Evolutionary conservation across 1,140 invertebrate genomes (phyloP).

Genomic region (Centruroides vittatus): DNA sequence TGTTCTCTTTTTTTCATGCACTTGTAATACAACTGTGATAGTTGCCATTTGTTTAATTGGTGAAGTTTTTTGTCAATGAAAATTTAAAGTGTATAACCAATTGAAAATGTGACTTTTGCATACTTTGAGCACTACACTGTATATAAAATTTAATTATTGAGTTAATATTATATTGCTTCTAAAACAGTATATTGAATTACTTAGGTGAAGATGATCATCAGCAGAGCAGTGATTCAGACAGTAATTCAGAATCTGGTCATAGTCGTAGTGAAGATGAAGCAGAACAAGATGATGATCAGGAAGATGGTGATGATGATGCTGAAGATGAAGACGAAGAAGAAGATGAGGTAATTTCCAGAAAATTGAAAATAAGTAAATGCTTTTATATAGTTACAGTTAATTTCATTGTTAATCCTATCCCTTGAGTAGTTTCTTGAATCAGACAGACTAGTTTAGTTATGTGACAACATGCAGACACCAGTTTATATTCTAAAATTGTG

Average conservation of each 20-base stretch:
- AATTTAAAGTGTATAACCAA: no score
- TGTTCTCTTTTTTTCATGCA: no score
- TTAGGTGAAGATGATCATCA: constrained; percentile 21
- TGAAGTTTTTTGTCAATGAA: no score
- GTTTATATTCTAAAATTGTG: no score
- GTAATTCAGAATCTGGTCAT: constrained; percentile 19
- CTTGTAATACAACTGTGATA: no score
- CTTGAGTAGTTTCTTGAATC: no score
- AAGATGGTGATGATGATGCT: constrained; percentile 50
- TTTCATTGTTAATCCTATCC: no score
- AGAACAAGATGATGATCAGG: constrained; percentile 22
- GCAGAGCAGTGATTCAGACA: constrained; percentile 26
- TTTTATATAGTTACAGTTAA: no score
- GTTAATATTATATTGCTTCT: background rate
- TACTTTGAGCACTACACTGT: background rate
- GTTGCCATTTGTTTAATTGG: no score
- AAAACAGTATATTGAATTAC: background rate
- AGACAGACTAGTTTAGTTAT: no score
- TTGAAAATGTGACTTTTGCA: background rate
- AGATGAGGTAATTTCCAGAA: constrained; percentile 24
- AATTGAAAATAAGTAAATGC: constrained; percentile 28
- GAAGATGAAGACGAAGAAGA: constrained; percentile 39
- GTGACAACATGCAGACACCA: no score
- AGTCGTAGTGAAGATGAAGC: constrained; percentile 19
- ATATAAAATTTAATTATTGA: background rate